Conservation (phyloP, 1,140 invertebrate genomes). For the Lethrus apterus region DNA sequence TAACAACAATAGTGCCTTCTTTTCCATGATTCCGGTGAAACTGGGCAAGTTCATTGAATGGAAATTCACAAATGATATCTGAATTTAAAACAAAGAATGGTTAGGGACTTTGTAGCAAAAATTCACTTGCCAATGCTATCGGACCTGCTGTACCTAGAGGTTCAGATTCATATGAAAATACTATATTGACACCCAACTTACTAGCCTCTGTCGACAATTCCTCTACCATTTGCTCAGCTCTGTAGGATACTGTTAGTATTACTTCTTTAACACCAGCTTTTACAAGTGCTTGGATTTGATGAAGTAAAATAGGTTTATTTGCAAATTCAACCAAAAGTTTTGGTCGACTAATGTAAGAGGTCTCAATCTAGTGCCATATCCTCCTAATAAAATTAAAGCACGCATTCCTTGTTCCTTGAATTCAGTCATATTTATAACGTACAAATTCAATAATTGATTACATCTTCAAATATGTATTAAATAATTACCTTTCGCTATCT, state of each 20-base stretch:
- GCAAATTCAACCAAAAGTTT: conserved; percentile 98
- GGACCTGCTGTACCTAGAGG: conserved; percentile 99
- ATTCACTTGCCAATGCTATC: conserved; percentile 79
- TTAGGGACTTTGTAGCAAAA: conserved; percentile 64
- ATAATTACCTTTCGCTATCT: conserved; percentile 6
- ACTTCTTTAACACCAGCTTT: conserved; percentile 80
- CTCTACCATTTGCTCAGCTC: conserved; percentile 91
- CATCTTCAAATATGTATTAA: background rate
- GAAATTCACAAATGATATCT: conserved; percentile 99
- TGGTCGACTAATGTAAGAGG: conserved; percentile 92
- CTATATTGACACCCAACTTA: conserved; percentile 74
- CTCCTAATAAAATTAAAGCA: conserved; percentile 95
- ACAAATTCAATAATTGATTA: background rate
- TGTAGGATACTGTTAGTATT: conserved; percentile 91
- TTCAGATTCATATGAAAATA: conserved; percentile 92
- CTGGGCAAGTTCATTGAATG: conserved; percentile 88
- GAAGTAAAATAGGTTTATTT: conserved; percentile 97
- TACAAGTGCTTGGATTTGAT: conserved; percentile 83
- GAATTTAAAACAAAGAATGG: conserved; percentile 99
- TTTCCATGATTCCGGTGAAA: conserved; percentile 91
- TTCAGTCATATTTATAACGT: conserved; percentile 9
- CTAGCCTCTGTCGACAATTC: conserved; percentile 79
- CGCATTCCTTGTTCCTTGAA: conserved; percentile 65
- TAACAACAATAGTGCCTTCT: conserved; percentile 98
- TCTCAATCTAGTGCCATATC: conserved; percentile 93